Base-by-base conservation (phyloP, 2,888 invertebrate species). In the Volucella bombylans region DNA sequence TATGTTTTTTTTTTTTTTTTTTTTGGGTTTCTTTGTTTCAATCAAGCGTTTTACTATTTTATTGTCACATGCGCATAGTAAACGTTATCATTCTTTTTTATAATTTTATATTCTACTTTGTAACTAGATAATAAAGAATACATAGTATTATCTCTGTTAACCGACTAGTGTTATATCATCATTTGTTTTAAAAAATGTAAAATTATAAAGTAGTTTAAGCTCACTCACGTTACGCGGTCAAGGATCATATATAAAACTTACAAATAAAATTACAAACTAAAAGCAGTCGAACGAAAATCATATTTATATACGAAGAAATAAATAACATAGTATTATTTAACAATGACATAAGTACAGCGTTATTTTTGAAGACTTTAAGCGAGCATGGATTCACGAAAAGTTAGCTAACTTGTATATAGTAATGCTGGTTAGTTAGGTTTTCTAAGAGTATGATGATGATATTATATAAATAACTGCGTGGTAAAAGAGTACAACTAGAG, bases 131-230 rank as follows among this genome's bases (percentile, higher is more conserved):
- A 59, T 50, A 55, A n/a, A 64, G 47, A 50, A 74, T 52, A 62
- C 67, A 62, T 57, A 74, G 49, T 55, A 57, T 57, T 65, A 74
- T 55, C 15, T 50, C 8, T 52, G n/a, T 57, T 62, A 59, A 79
- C 50, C 52, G 82, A 82, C 82, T 82, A 83, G 69, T 73, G 71
- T 73, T 41, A 72, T 82, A 78, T 82, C 62, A 78, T 82, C 62
- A 50, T 64, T 68, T 77, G 57, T 38, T 68, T 77, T 38, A 54
- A 49, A 54, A 23, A n/a, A 9, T 54, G 61, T 55, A 31, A 59
- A 69, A 41, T 73, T 68, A 31, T 31, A 31, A 31, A 74, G 69
- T 72, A 62, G 47, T 52, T 71, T 38, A 77, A 61, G 31, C 72
- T 77, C 82, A 82, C 82, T 82, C 82, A 77, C 38, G 47, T 71